Evolutionary conservation across 2,888 invertebrate genomes (phyloP), one percentile per base, ranked within the genome.

Genomic region (Ryuthela nishihirai): DNA sequence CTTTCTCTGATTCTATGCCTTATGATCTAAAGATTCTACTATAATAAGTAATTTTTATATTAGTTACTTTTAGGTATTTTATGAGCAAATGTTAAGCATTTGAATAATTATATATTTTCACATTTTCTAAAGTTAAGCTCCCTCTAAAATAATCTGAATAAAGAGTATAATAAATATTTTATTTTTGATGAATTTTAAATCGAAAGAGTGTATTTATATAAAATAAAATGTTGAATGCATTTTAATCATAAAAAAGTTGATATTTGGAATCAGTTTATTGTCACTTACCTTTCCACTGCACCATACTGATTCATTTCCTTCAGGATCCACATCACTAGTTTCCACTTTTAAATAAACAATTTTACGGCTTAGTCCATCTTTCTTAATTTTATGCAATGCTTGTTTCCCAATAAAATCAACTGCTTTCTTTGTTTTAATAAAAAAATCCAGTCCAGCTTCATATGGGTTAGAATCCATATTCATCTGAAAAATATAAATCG

Each of bases 401-500:
- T 45, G 42, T 52, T 71, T 70, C 1, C 73, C 73, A 23, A 73
- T 64, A 44, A 73, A 73, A 43, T 73, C 67, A 1, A 63, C 56
- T 38, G 21, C 71, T 64, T 75, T 75, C 10, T 72, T 67, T 47
- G 71, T 52, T 40, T 71, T 69, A 17, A 76, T 67, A 56, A 74
- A 73, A 29, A 64, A 55, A 39, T 69, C 71, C 10, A 78, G 67
- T n/a, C 76, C 76, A 25, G 76, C 75, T 66, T 77, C 76, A 44
- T 72, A 67, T 12, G 76, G 75, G 64, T 76, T 74, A 12, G 70
- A 72, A 65, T 78, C 77, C 32, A 72, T 64, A 26, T 73, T 76
- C 71, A 78, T 72, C 71, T 77, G 63, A 25, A 69, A 67, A 15
- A n/a, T n/a, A n/a, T n/a, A n/a, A n/a, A n/a, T n/a, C n/a, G n/a